These are phyloP conservation scores for Megalops atlanticus DNA, from an alignment of 2,113 vertebrate species.

Conservation along the genomic window DNA sequence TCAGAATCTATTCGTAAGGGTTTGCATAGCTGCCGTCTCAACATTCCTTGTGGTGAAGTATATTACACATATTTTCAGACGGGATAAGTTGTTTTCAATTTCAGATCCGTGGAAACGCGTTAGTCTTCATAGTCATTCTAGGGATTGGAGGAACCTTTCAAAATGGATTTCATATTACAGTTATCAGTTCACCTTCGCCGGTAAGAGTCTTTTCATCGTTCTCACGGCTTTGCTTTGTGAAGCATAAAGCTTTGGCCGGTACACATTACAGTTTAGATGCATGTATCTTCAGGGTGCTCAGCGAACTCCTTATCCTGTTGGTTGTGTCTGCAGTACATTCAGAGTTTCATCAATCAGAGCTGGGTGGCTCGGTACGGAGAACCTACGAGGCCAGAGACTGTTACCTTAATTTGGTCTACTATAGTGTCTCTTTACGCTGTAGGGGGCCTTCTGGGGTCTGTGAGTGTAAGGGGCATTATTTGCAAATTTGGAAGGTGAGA, in stretches of 20 bases:
- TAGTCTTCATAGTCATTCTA: slow-evolving; percentile 65
- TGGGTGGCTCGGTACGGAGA: slow-evolving; percentile 59
- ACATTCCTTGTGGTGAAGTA: too few species aligned
- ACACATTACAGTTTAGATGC: neutral
- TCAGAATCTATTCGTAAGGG: too few species aligned
- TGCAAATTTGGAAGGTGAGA: slow-evolving; percentile 64
- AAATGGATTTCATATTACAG: slow-evolving; percentile 58
- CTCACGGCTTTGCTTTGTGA: neutral
- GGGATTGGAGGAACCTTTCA: slow-evolving; percentile 71
- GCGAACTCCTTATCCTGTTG: neutral
- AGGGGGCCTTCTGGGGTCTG: slow-evolving; percentile 61
- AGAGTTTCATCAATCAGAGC: slow-evolving; percentile 70
- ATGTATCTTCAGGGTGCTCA: neutral
- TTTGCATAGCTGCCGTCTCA: too few species aligned
- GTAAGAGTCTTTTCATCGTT: slow-evolving; percentile 45
- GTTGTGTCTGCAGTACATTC: slow-evolving; percentile 61
- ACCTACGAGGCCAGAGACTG: slow-evolving; percentile 37
- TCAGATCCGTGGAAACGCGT: slow-evolving; percentile 60
- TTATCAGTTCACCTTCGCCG: slow-evolving; percentile 68
- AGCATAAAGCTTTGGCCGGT: neutral
- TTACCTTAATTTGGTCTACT: slow-evolving; percentile 69
- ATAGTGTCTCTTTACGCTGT: slow-evolving; percentile 60
- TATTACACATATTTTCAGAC: neutral
- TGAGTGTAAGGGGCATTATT: slow-evolving; percentile 51
- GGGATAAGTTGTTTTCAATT: slow-evolving; percentile 13